Base-by-base conservation (phyloP, 2,797 vertebrate species). In the Cichlasoma orientale region DNA sequence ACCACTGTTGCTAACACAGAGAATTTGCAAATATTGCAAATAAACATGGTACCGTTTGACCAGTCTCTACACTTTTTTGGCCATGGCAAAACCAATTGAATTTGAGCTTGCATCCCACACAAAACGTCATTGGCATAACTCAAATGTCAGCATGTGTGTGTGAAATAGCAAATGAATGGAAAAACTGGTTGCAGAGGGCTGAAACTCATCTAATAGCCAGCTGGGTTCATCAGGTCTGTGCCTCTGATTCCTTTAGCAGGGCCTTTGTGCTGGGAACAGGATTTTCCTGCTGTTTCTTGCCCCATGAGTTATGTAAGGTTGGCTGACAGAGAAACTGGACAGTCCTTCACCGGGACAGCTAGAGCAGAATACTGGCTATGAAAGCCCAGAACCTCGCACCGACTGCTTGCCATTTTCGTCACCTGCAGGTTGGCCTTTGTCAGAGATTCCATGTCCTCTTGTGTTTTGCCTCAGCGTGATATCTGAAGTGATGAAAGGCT, bases 221-320 rank as follows among this genome's bases (percentile, higher is more conserved):
- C 79, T 87, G 90, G 83, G 88, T 92, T 93, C 91, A 92, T 90
- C 88, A 84, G 83, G 81, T 82, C 89, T 85, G 80, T 55, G 82
- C 77, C 66, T 83, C 74, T 92, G 91, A 93, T 93, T 89, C 86
- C 68, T 92, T 94, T 93, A 90, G 91, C 93, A 94, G 92, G 86
- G 58, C 72, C 50, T 85, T 83, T 83, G 56, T 81, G 58, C 69
- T 27, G 84, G 90, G 89, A 90, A 85, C 27, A 41, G 76, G 79
- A 66, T 83, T 89, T 89, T 76, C 83, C 89, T 91, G 83, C 76
- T 80, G 70, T 82, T 89, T 83, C 55, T 79, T 74, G 71, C 75
- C 72, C 71, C 58, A 19, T 56, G 41, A 85, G 79, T 93, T 93
- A 92, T 88, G 90, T 88, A 92, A 92, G 81, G 58, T 78, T 89